phyloP scores from a whole-genome alignment of 2,888 invertebrate genomes.

The Nesidiocoris tenuis region DNA sequence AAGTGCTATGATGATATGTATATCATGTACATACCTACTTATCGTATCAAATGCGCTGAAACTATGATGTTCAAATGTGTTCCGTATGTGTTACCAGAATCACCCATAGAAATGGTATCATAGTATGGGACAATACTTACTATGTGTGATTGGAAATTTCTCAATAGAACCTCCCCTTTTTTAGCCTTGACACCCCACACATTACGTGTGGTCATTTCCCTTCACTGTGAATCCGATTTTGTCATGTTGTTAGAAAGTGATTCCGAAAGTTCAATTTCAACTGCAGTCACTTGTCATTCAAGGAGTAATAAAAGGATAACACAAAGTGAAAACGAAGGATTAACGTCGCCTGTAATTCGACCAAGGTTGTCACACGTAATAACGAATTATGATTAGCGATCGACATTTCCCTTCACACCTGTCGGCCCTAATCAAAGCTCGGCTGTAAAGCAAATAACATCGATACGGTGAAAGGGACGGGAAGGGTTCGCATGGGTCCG shows the following conservation, averaged over 20 bases:
- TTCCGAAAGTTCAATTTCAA: background rate
- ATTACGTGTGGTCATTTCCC: no score
- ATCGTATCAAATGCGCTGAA: no score
- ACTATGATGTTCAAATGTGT: no score
- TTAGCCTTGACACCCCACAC: no score
- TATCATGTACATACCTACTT: no score
- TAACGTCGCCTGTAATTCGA: background rate
- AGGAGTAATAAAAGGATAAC: background rate
- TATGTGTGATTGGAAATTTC: no score
- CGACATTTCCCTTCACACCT: conserved; percentile 7
- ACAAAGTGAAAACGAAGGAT: background rate
- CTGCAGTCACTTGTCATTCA: background rate
- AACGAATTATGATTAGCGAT: background rate
- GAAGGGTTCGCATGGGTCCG: background rate
- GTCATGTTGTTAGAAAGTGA: background rate
- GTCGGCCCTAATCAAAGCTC: conserved; percentile 13
- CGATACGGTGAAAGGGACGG: background rate
- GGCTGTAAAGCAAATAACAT: conserved; percentile 8
- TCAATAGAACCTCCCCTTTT: no score
- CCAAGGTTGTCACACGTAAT: background rate
- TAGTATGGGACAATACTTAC: no score
- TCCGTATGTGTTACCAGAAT: no score
- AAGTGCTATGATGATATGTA: no score
- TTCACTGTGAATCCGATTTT: no score
- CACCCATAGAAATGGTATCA: no score